Evolutionary conservation across 2,797 vertebrate genomes (phyloP), one percentile per base, ranked within the genome.

Genomic region (Sternarchorhynchus goeldii): DNA sequence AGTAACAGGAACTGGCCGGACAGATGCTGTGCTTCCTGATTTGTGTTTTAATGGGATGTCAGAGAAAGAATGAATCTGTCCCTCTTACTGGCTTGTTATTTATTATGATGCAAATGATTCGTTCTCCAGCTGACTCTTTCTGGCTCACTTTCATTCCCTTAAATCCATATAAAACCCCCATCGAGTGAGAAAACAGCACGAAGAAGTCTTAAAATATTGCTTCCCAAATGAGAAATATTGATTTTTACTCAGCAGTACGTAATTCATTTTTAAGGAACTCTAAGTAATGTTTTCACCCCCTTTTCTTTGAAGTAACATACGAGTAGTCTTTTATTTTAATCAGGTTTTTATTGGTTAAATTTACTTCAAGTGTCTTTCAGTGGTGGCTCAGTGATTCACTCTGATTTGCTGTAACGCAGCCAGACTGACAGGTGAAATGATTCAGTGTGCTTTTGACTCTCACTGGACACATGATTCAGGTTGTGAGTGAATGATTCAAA

Each of bases 221-320:
- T 68, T 41, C 41, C 20, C 65, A 53, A 21, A 21, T 29, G 41
- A 20, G 65, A 45, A 50, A 55, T 69, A 69, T 69, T 69, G 67
- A 69, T 55, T 69, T 25, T 50, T 55, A 29, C 66, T 18, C 7
- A 29, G 45, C 41, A 16, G 39, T 50, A 12, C 21, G n/a, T 68
- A 68, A 53, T 69, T 55, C 67, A 69, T 69, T 69, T 55, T 69
- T 18, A 69, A 69, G 45, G 41, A 31, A 53, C 21, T 2, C 66
- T 69, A 68, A 68, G 66, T 68, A 6, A 53, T 25, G 41, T 66
- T 67, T 50, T 31, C 67, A 69, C 68, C 55, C 68, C 55, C n/a
- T 53, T 69, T 18, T 1, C 45, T 12, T 55, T 21, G 50, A 31
- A 53, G 29, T 55, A 34, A 29, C 50, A 56, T 34, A 32, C 56